phyloP scores from a whole-genome alignment of 2,888 invertebrate species.

The Venusia cambrica region DNA sequence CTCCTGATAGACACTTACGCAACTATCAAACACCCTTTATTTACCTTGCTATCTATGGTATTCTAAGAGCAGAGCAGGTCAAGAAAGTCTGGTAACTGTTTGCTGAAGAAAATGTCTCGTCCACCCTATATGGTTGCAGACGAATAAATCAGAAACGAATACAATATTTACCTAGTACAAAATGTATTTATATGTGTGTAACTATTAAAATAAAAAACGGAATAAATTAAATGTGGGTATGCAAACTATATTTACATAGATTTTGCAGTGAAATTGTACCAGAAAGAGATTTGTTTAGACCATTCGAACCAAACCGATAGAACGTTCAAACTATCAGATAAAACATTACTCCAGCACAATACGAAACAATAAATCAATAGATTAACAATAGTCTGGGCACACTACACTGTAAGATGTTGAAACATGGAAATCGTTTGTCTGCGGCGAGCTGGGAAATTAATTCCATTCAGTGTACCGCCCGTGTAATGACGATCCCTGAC shows the following conservation, averaged over 20 bases:
- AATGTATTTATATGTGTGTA: too few species aligned
- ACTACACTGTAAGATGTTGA: conserved; percentile 44
- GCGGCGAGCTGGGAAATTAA: conserved; percentile 63
- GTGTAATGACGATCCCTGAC: conserved; percentile 48
- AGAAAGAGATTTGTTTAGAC: conserved; percentile 32
- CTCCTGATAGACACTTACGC: conserved; percentile 46
- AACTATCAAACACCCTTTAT: conserved; percentile 31
- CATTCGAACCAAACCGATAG: not conserved
- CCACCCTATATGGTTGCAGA: conserved; percentile 60
- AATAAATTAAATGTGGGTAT: too few species aligned
- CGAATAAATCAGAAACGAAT: conserved; percentile 77
- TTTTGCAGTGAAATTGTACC: conserved; percentile 71
- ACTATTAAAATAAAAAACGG: too few species aligned
- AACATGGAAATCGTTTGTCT: conserved; percentile 60
- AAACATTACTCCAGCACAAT: conserved; percentile 11
- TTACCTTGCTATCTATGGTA: conserved; percentile 1
- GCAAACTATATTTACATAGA: too few species aligned
- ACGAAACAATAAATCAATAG: conserved; percentile 39
- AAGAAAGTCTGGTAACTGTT: conserved; percentile 42
- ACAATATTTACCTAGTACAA: too few species aligned
- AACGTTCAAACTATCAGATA: conserved; percentile 7
- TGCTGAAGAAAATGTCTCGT: conserved; percentile 55
- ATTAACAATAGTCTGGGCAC: conserved; percentile 48
- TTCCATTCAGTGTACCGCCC: conserved; percentile 55
- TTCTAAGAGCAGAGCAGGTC: conserved; percentile 43